A percentile compares a stretch with the other conserved stretches of the same genome.
phyloP scores from a whole-genome alignment of 2,797 vertebrate genomes.

The Scomberomorus guttatus region DNA sequence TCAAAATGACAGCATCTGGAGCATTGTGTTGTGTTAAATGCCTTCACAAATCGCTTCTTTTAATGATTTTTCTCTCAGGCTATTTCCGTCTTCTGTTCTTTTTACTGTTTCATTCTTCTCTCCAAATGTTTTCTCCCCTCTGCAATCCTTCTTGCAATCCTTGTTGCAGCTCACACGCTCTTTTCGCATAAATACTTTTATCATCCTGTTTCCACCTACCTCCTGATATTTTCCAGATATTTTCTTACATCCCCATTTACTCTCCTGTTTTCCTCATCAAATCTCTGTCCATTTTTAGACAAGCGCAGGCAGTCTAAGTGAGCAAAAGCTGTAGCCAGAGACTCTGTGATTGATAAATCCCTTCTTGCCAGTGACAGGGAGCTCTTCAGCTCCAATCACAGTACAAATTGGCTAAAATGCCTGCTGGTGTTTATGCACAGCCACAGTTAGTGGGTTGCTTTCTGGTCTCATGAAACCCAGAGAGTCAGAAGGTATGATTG shows the following conservation, averaged over 20 bases:
- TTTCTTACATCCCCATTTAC: conserved; percentile 37
- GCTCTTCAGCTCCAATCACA: conserved; percentile 68
- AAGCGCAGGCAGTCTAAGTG: conserved; percentile 27
- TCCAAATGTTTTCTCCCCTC: conserved; percentile 28
- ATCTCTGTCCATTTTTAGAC: conserved; percentile 33
- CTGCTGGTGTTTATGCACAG: conserved; percentile 66
- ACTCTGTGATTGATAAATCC: conserved; percentile 80
- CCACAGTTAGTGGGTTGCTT: conserved; percentile 23
- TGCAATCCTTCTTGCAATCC: conserved; percentile 24
- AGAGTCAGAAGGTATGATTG: conserved; percentile 26
- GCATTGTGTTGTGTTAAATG: conserved; percentile 32
- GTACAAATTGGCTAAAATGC: conserved; percentile 67
- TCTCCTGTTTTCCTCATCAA: conserved; percentile 38
- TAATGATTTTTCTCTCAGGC: conserved; percentile 55
- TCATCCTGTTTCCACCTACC: neutral
- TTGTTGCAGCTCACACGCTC: conserved; percentile 5
- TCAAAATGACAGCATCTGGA: conserved; percentile 59
- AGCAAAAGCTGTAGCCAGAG: conserved; percentile 62
- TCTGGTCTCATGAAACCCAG: conserved; percentile 24
- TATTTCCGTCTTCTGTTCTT: conserved; percentile 41
- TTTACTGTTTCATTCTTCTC: conserved; percentile 24
- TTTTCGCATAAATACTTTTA: conserved; percentile 21
- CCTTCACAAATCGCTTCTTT: conserved; percentile 48
- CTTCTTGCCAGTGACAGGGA: conserved; percentile 66
- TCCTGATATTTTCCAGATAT: conserved; percentile 37